Percentiles rank a stretch among this genome's conserved stretches.
phyloP scores from a whole-genome alignment of 2,888 invertebrate species.

The Pharmacophagus antenor region DNA sequence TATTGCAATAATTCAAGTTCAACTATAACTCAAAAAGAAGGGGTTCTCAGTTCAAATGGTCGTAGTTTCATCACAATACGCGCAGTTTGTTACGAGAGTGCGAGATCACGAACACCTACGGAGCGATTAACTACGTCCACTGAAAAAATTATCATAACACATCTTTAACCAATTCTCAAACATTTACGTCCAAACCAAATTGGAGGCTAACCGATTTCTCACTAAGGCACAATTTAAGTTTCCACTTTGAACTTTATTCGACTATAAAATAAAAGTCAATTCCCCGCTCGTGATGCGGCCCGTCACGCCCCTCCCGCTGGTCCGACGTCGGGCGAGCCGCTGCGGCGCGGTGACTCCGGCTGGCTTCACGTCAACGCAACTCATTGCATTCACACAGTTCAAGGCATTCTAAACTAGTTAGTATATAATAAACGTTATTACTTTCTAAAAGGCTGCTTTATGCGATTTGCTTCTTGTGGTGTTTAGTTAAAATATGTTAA shows the following conservation, averaged over 20 bases:
- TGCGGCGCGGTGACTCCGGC: too few relatives aligned
- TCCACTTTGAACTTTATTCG: slow-evolving; percentile 76
- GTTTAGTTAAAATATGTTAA: slow-evolving; percentile 8
- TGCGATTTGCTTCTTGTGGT: slow-evolving; percentile 14
- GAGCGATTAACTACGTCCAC: slow-evolving; percentile 13
- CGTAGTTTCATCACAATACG: slow-evolving; percentile 44
- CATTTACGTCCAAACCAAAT: slow-evolving; percentile 57
- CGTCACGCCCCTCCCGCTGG: not conserved
- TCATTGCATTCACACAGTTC: slow-evolving; percentile 22
- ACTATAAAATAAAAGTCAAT: slow-evolving; percentile 70
- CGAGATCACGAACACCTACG: slow-evolving; percentile 33
- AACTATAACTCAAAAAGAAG: slow-evolving; percentile 56
- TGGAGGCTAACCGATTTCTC: slow-evolving; percentile 63
- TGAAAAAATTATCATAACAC: slow-evolving; percentile 35
- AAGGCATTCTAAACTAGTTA: slow-evolving; percentile 23
- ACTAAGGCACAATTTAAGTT: slow-evolving; percentile 80
- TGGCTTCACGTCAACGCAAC: not conserved
- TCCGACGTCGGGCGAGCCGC: not conserved
- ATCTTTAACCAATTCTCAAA: slow-evolving; percentile 39
- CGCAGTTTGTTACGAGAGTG: slow-evolving; percentile 62
- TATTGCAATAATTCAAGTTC: slow-evolving; percentile 66
- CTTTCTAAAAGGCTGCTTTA: slow-evolving; percentile 18
- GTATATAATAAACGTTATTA: slow-evolving; percentile 12
- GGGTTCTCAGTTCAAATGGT: slow-evolving; percentile 49
- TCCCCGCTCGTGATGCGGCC: slow-evolving; percentile 46